Percentiles rank a stretch among this genome's conserved stretches.
phyloP scores from a whole-genome alignment of 2,797 vertebrate species.

The Sebastes nivosus region DNA sequence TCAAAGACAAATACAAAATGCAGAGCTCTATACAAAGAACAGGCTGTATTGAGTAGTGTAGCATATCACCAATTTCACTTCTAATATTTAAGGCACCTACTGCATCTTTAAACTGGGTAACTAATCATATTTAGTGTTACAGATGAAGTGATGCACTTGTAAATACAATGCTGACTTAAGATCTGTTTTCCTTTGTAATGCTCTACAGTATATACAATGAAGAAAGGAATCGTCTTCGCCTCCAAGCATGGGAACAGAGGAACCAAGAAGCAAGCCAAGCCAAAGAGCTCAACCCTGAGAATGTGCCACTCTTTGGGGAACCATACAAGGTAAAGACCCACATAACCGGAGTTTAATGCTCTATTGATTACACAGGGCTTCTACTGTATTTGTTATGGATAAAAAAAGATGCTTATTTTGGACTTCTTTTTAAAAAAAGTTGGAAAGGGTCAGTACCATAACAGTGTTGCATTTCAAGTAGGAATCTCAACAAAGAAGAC shows the following conservation, averaged over 20 bases:
- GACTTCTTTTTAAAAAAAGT: not conserved
- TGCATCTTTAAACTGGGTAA: not conserved
- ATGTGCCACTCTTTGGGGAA: conserved; percentile 90
- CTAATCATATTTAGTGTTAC: not conserved
- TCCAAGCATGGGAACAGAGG: conserved; percentile 90
- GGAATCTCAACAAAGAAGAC: no score
- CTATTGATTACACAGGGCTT: not conserved
- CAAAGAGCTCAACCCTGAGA: conserved; percentile 81
- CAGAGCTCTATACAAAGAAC: not conserved
- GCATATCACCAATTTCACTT: not conserved
- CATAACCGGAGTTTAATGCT: not conserved
- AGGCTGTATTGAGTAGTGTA: not conserved
- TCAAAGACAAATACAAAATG: not conserved
- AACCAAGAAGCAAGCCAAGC: conserved; percentile 89
- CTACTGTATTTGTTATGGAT: not conserved
- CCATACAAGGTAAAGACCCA: conserved; percentile 92
- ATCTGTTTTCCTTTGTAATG: conserved; percentile 23
- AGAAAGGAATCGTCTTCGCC: conserved; percentile 92
- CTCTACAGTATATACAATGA: conserved; percentile 87
- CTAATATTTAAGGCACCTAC: not conserved
- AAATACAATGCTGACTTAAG: not conserved
- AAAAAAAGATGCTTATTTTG: not conserved
- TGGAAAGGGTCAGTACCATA: not conserved
- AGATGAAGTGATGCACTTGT: not conserved
- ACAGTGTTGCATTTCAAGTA: no score